These are phyloP conservation scores for Acrossocheilus fasciatus DNA, from an alignment of 2,797 vertebrate species.

Conservation along the genomic window DNA sequence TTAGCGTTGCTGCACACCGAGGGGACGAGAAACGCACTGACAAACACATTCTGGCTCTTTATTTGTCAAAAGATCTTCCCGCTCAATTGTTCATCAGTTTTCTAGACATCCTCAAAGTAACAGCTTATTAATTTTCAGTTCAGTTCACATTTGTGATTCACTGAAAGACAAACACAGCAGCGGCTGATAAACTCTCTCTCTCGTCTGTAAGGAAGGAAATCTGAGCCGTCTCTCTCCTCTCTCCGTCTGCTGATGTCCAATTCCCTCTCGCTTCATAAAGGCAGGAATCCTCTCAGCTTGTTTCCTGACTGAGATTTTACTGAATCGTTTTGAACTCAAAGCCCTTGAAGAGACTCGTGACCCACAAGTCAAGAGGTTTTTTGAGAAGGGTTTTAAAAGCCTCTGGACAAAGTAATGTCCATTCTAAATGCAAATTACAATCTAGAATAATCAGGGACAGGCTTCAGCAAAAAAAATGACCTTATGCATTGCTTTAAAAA, in stretches of 20 bases:
- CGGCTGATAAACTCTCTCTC: not conserved
- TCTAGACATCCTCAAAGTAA: not conserved
- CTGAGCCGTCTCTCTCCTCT: not conserved
- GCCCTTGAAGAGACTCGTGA: not conserved
- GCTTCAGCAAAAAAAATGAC: not conserved
- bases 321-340: not conserved
- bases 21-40: not conserved
- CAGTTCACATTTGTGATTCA: not conserved
- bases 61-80: not conserved
- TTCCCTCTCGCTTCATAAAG: not conserved
- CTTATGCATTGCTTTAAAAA: not conserved
- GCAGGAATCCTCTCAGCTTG: not conserved
- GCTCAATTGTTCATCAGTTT: not conserved
- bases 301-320: not conserved
- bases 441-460: constrained; percentile 13
- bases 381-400: not conserved
- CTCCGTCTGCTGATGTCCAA: not conserved
- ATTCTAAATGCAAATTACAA: constrained; percentile 26
- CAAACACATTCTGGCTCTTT: not conserved
- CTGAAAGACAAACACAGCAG: not conserved
- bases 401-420: constrained; percentile 27
- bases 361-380: not conserved
- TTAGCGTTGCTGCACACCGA: not conserved
- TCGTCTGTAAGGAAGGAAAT: not conserved
- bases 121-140: not conserved